Evolutionary conservation across 2,113 vertebrate genomes (phyloP).

Genomic region (Pseudopipra pipra): DNA sequence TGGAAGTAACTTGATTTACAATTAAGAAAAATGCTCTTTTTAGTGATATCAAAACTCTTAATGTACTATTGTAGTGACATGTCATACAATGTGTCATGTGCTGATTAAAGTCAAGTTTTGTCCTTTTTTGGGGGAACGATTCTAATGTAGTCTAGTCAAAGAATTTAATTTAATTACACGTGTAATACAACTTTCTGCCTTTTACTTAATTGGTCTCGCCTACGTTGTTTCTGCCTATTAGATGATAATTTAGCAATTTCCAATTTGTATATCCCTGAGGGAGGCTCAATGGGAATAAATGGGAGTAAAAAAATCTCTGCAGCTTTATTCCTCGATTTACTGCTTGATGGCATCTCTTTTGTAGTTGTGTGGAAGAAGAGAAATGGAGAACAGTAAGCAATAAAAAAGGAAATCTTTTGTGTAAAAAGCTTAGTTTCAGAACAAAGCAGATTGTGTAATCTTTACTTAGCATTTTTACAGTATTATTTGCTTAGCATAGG

Average conservation of each 20-base stretch:
- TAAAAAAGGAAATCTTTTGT: neutral
- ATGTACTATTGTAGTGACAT: neutral
- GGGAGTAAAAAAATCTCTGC: slow-evolving; percentile 7
- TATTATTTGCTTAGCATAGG: neutral
- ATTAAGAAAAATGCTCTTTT: neutral
- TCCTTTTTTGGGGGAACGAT: slow-evolving; percentile 8
- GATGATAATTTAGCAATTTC: slow-evolving; percentile 73
- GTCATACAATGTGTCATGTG: neutral
- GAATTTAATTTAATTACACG: slow-evolving; percentile 43
- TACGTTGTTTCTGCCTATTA: slow-evolving; percentile 74
- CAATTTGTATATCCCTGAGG: slow-evolving; percentile 35
- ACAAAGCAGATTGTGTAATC: neutral
- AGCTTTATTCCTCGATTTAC: neutral
- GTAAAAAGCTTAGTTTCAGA: neutral
- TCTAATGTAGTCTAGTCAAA: slow-evolving; percentile 34
- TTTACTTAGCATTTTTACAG: neutral
- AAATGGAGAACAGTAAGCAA: neutral
- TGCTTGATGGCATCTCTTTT: neutral
- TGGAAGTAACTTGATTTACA: neutral
- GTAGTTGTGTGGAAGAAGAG: neutral
- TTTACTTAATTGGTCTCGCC: slow-evolving; percentile 64
- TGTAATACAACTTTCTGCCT: slow-evolving; percentile 54
- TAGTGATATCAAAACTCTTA: neutral
- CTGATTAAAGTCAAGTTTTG: slow-evolving; percentile 9
- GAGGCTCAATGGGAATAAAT: slow-evolving; percentile 51